Base-by-base conservation (phyloP, 2,113 vertebrate species). In the Pontoporia blainvillei region DNA sequence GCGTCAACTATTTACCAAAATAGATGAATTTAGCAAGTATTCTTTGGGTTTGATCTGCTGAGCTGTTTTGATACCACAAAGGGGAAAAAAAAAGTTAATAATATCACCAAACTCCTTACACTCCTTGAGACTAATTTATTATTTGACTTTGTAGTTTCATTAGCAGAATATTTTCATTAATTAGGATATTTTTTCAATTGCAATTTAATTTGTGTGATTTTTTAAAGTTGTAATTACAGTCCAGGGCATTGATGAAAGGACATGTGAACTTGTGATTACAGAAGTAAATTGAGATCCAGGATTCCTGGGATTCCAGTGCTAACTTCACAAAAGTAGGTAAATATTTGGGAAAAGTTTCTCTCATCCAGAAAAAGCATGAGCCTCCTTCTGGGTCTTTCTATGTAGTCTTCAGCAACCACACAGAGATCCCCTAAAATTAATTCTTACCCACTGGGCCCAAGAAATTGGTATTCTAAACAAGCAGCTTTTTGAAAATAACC, bases 391-490 rank as follows among this genome's bases (percentile, higher is more conserved):
- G 34, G 25, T 18, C 36, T 71, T 92, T 82, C 81, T 78, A 41
- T 76, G 62, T 2, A 94, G 2, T 23, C 79, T 83, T 91, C 25
- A 76, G 18, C 8, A 78, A 81, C 9, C 86, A 39, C 31, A 52
- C 17, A 88, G 67, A 93, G 41, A 82, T 54, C 5, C 59, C 85
- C 31, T 82, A 61, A 95, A 95, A 90, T 76, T 90, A 89, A 90
- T 75, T 57, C 18, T 84, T 95, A 83, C 4, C 15, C 5, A 39
- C 34, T 86, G n/a, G 12, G 8, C 78, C 36, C 27, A 91, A 67
- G 44, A 89, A 91, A 69, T 18, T 34, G 41, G 23, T 83, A 95
- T 52, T 79, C 69, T 89, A 62, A 86, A 49, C 36, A 79, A 83
- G 15, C 27, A 59, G 13, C 25, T 82, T 91, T 86, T 59, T 82